A percentile compares a stretch with the other conserved stretches of the same genome.
phyloP scores from a whole-genome alignment of 2,797 vertebrate genomes.

The Chrysocyon brachyurus region DNA sequence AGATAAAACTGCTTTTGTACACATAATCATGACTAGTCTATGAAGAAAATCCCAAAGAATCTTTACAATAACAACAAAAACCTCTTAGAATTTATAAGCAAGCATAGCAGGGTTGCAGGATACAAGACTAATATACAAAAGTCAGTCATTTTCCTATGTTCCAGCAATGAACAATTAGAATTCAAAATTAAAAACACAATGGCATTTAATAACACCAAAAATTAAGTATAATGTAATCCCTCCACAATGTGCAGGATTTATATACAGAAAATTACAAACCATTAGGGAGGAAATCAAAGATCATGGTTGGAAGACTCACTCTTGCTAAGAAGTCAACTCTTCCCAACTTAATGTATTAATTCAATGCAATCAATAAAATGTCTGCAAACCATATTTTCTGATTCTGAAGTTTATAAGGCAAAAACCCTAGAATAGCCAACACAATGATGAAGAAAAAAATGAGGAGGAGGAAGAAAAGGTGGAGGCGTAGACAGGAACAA shows the following conservation, averaged over 20 bases:
- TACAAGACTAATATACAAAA: background rate
- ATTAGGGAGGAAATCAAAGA: background rate
- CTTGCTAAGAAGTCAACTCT: background rate
- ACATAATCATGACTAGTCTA: background rate
- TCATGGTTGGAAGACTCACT: background rate
- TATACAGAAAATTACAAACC: background rate
- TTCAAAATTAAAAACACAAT: background rate
- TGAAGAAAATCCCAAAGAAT: background rate
- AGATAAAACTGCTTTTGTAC: background rate
- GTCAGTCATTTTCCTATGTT: background rate
- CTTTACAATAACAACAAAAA: background rate
- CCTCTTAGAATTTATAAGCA: background rate
- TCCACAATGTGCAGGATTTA: background rate
- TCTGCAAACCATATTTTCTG: background rate
- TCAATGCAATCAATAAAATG: background rate
- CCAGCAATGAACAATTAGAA: background rate
- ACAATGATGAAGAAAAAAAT: background rate
- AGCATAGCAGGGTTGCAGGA: background rate
- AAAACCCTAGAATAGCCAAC: background rate
- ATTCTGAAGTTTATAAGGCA: background rate
- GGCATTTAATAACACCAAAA: background rate
- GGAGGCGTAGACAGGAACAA: background rate
- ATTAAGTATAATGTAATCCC: background rate
- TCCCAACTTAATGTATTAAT: background rate
- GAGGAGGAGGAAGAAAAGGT: background rate